Base-by-base conservation (phyloP, 2,797 vertebrate species). In the Catharus ustulatus region DNA sequence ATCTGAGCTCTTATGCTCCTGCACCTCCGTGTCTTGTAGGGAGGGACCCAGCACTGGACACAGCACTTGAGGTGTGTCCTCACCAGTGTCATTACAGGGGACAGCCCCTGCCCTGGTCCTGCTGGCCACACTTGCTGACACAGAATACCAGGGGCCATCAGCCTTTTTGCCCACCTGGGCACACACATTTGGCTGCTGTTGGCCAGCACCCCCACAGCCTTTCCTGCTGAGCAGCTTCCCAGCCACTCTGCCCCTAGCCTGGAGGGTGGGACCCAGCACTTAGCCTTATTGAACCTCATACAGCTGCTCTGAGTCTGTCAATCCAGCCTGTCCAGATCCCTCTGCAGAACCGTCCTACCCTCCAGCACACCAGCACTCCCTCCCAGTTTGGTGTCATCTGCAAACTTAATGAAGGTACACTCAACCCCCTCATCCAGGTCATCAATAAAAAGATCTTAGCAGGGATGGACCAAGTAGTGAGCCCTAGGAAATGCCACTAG, bases 131-230 rank as follows among this genome's bases (percentile, higher is more conserved):
- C 30, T 5, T 36, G 13, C 42, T 68, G 62, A 16, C 34, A 62
- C 42, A 42, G 6, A 17, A 36, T 4, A 30, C 18, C 55, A 48
- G 30, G 26, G 27, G 4, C 19, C 55, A 12, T 2, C 0, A 0
- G 30, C 30, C 20, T 34, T 8, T 18, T 19, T 46, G 16, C 46
- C 21, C 24, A 22, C 4, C 5, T 32, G 48, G 48, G 48, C 62
- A 42, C 77, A 16, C 0, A 21, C 0, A 1, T 49, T 20, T 0
- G 1, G 48, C 27, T 1, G 3, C 34, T 67, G 7, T 40, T 1
- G 3, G 48, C 27, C 55, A 62, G 48, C 42, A 55, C 4, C 1
- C 13, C 22, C 55, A 49, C 19, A 19, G 43, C 32, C 27, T 57
- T 63, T 63, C 49, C 43, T 0, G 0, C 55, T 29, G 16, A 27